Conservation (phyloP, 2,888 invertebrate genomes). For the Ectemnius lituratus region DNA sequence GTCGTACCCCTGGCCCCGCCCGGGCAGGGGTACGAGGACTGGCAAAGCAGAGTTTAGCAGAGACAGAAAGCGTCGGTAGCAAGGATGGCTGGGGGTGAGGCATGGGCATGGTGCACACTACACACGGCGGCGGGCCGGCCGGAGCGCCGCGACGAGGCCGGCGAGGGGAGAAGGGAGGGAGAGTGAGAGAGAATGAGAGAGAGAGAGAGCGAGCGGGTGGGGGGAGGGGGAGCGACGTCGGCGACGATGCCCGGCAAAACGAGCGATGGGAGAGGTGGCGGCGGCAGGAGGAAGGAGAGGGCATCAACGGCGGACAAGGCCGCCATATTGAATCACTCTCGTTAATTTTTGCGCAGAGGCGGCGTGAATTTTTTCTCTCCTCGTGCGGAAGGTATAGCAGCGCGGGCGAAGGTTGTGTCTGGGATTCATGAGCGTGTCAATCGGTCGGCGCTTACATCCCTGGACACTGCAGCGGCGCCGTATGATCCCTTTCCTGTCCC, state of each 20-base stretch:
- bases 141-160: constrained; percentile 22
- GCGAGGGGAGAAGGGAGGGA: constrained; percentile 15
- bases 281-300: constrained; percentile 11
- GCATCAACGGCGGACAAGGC: constrained; percentile 76
- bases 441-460: constrained; percentile 33
- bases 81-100: no score
- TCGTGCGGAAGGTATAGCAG: constrained; percentile 45
- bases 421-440: constrained; percentile 41
- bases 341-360: constrained; percentile 80
- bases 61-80: no score
- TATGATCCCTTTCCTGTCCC: neutral
- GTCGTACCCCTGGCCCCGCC: no score
- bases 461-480: constrained; percentile 26
- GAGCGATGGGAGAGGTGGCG: constrained; percentile 43
- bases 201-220: constrained; percentile 40
- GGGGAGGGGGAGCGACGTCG: constrained; percentile 43
- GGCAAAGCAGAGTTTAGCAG: no score
- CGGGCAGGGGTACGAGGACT: no score
- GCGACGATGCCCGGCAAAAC: constrained; percentile 58
- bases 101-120: no score
- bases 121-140: neutral
- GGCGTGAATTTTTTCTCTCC: constrained; percentile 69
- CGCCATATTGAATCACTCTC: constrained; percentile 83
- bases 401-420: constrained; percentile 46
- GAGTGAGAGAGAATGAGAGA: constrained; percentile 26